Conservation (phyloP, 2,113 vertebrate genomes). For the Genyomyrus donnyi region DNA sequence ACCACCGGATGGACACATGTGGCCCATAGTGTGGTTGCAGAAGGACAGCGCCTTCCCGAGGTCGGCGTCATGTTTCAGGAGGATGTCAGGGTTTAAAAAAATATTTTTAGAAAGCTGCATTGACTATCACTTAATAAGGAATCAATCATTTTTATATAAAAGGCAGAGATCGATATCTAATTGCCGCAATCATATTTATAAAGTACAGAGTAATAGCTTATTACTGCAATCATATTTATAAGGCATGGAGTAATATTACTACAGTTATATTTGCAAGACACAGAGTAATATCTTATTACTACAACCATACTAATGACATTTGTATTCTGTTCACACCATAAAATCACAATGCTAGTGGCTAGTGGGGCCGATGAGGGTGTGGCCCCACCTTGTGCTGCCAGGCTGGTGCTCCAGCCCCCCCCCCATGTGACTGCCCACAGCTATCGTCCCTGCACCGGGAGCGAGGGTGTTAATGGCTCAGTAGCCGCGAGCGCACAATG, state of each 20-base stretch:
- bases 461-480: not conserved
- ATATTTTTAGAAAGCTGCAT: not conserved
- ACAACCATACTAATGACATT: not conserved
- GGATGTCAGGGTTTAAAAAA: not conserved
- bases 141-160: not conserved
- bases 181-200: not conserved
- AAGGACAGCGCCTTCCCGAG: not conserved
- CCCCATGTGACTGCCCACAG: not conserved
- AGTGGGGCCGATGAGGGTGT: not conserved
- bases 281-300: not conserved
- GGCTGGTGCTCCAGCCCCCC: not conserved
- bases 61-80: not conserved
- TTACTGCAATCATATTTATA: not conserved
- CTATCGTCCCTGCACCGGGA: not conserved
- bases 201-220: not conserved
- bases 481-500: not conserved
- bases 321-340: not conserved
- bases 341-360: not conserved
- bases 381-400: not conserved
- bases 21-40: not conserved
- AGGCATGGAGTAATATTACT: not conserved
- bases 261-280: not conserved
- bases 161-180: not conserved
- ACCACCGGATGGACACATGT: not conserved
- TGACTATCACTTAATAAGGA: not conserved